Evolutionary conservation across 2,888 invertebrate genomes (phyloP), one percentile per base, ranked within the genome.

Genomic region (Hipparchia semele): DNA sequence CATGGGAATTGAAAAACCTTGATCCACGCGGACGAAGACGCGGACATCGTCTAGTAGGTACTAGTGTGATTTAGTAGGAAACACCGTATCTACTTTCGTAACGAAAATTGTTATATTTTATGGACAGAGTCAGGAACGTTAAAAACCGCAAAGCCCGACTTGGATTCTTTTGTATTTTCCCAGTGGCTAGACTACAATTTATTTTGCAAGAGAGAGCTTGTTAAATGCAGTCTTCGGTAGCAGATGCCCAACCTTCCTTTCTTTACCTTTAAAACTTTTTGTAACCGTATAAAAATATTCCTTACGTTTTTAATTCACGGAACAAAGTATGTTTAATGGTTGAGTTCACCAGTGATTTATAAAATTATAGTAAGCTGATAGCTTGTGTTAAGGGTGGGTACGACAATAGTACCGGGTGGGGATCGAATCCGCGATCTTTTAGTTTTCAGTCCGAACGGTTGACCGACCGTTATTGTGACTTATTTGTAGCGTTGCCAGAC

Each of bases 131-230:
- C 23, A 23, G 23, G n/a, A 54, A 56, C 54, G 9, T 67, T 67
- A 39, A 67, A 64, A 54, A 54, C 66, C 45, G 56, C 5, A 54
- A 56, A 67, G 45, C n/a, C 56, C 13, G 66, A 45, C 66, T 13
- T 9, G 66, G 9, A 45, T 8, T 54, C 56, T 67, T 49, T 49
- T 56, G 54, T 54, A 56, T 54, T 56, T 67, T 13, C 7, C 9
- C 56, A n/a, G 54, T 45, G 66, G 66, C 13, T 45, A 56, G 39
- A 67, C 45, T 67, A 67, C 66, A 56, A 49, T 49, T 56, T 64
- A 67, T 54, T 45, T 45, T 67, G 66, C 33, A 51, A 56, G 56
- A 54, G 33, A 66, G 56, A 45, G 56, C 54, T 45, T 13, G 66
- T 67, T 67, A 45, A 56, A 67, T 67, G 66, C 66, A 67, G 23